Conservation (phyloP, 1,140 invertebrate genomes). For the Drosophila ohnishii region DNA sequence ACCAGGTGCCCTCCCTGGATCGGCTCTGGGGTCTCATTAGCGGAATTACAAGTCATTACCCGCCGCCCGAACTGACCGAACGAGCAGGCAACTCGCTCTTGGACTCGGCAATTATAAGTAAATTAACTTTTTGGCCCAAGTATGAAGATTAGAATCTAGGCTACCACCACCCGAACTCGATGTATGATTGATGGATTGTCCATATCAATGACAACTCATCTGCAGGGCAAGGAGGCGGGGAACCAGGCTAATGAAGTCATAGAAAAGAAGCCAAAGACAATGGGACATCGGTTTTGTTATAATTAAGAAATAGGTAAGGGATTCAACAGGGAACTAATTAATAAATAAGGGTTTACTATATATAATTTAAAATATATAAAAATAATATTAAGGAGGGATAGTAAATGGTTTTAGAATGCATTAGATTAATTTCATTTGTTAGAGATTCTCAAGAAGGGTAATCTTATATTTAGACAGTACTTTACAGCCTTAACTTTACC, state of each 20-base stretch:
- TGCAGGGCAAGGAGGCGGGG: neutral
- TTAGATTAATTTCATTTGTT: neutral
- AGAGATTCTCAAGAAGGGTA: neutral
- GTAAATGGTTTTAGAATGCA: neutral
- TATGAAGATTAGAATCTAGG: constrained; percentile 66
- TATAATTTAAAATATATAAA: neutral
- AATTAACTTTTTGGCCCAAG: constrained; percentile 80
- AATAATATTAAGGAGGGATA: neutral
- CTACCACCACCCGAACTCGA: constrained; percentile 43
- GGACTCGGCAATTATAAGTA: constrained; percentile 81
- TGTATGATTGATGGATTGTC: constrained; percentile 77
- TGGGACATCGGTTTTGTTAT: constrained; percentile 4
- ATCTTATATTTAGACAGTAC: neutral
- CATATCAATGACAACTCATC: constrained; percentile 76
- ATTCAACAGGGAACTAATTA: neutral
- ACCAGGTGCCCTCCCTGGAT: constrained; percentile 11
- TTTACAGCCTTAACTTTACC: no score
- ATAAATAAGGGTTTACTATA: neutral
- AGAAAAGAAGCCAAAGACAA: constrained; percentile 10
- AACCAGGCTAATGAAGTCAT: constrained; percentile 51
- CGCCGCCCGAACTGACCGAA: constrained; percentile 41
- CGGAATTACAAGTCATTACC: constrained; percentile 83
- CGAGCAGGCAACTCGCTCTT: constrained; percentile 19
- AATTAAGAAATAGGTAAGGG: neutral
- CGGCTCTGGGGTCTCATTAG: constrained; percentile 66